Conservation (phyloP, 2,888 invertebrate genomes). For the Rapana venosa region DNA sequence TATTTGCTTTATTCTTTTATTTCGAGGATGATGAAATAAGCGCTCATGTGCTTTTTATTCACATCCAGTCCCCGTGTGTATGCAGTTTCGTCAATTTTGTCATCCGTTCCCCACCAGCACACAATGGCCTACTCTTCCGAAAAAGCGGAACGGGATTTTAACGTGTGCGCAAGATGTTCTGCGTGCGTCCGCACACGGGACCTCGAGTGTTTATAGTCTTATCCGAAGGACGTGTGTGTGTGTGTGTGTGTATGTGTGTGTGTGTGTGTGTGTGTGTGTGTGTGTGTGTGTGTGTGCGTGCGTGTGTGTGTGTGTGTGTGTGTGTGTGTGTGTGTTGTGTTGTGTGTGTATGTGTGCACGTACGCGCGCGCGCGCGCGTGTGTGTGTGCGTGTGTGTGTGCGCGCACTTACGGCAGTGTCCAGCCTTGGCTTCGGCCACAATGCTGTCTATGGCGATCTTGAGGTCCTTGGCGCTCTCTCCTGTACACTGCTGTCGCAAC, state of each 20-base stretch:
- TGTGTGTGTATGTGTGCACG: neutral
- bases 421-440: neutral
- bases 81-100: too few species aligned
- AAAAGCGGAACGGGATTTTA: too few species aligned
- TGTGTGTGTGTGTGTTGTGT: neutral
- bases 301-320: neutral
- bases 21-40: too few species aligned
- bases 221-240: too few species aligned
- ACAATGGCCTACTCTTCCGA: too few species aligned
- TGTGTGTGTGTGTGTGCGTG: neutral
- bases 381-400: neutral
- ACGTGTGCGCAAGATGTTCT: too few species aligned
- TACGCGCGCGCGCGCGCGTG: neutral
- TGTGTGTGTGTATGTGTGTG: conserved; percentile 4
- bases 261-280: conserved; percentile 6
- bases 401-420: neutral
- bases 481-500: neutral
- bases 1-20: too few species aligned
- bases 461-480: neutral
- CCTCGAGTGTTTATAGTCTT: too few species aligned
- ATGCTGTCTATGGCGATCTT: neutral
- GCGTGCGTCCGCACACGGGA: too few species aligned
- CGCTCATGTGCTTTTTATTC: too few species aligned
- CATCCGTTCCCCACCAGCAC: too few species aligned
- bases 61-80: too few species aligned